Evolutionary conservation across 1,140 invertebrate species (phyloP).

Genomic region (Trichonephila clavata): DNA sequence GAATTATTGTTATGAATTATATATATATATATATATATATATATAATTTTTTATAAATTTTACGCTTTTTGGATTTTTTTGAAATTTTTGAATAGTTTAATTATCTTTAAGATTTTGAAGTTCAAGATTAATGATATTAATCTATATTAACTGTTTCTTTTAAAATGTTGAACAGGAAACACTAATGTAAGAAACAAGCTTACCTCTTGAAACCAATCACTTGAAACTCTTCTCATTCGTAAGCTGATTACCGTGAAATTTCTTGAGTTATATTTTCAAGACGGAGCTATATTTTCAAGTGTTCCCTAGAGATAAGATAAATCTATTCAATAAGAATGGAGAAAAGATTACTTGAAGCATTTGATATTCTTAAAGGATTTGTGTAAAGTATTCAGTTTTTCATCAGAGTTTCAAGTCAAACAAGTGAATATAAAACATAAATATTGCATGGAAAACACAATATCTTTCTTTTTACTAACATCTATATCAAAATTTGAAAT

Average conservation of each 20-base stretch:
- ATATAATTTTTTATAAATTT: too few species aligned
- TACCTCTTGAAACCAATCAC: conserved; percentile 16
- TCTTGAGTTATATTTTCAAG: neutral
- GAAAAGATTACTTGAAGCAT: neutral
- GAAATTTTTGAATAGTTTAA: too few species aligned
- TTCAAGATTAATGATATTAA: too few species aligned
- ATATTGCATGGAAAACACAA: neutral
- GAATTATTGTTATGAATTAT: too few species aligned
- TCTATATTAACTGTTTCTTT: too few species aligned
- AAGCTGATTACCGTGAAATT: neutral
- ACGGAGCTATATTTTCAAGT: neutral
- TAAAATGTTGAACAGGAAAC: too few species aligned
- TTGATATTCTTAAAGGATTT: neutral
- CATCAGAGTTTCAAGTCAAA: neutral
- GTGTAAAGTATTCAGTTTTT: neutral
- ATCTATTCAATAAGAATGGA: conserved; percentile 17
- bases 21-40: too few species aligned
- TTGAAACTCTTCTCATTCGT: conserved; percentile 29
- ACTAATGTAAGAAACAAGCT: neutral
- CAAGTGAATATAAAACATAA: neutral
- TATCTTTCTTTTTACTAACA: neutral
- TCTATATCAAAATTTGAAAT: neutral
- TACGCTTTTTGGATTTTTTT: too few species aligned
- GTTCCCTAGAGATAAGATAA: conserved; percentile 35
- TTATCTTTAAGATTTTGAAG: too few species aligned